Evolutionary conservation across 92 coral and sea anemone genomes (phyloP), one percentile per base, ranked within the genome.

Genomic region (Nematostella vectensis): DNA sequence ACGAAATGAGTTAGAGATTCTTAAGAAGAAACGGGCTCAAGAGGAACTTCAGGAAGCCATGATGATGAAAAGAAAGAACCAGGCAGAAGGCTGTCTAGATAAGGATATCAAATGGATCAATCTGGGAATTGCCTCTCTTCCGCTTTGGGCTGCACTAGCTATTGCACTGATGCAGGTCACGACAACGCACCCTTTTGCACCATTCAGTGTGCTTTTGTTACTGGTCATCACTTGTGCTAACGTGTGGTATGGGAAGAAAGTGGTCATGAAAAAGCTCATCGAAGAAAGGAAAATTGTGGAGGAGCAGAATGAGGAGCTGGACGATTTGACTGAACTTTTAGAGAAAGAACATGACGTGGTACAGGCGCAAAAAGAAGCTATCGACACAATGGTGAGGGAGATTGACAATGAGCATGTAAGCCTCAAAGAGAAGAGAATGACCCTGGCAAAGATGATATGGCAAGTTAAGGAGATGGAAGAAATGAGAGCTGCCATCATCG

Each of bases 401-500:
- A 83, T 85, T 20, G 95, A 85, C 40, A 74, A 85, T 48, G 95
- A 81, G 51, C 81, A 81, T 12, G 77, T 75, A 27, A 83, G 67
- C 39, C 82, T 83, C 22, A 85, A 66, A 17, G 78, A 66, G 27
- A 85, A 85, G 45, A 65, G 79, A 43, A 47, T 66, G 27, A 74
- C 87, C 18, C 61, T 85, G 21, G 95, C 95, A 6, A 85, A 82
- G 67, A 42, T 85, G 45, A 76, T 85, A 25, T 65, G 88, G 76
- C 81, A 85, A 42, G 49, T 85, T 16, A 81, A 76, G 55, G 95
- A 85, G 58, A 60, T 85, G 55, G 95, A 85, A 29, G 95, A 81
- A 28, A 76, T 85, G 95, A 74, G 79, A 29, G 65, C 36, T 36
- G 75, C 81, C 3, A 62, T 85, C 15, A 65, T 73, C 8, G 84